A percentile compares a stretch with the other conserved stretches of the same genome.
phyloP scores from a whole-genome alignment of 2,113 vertebrate species.

The Gadus chalcogrammus region DNA sequence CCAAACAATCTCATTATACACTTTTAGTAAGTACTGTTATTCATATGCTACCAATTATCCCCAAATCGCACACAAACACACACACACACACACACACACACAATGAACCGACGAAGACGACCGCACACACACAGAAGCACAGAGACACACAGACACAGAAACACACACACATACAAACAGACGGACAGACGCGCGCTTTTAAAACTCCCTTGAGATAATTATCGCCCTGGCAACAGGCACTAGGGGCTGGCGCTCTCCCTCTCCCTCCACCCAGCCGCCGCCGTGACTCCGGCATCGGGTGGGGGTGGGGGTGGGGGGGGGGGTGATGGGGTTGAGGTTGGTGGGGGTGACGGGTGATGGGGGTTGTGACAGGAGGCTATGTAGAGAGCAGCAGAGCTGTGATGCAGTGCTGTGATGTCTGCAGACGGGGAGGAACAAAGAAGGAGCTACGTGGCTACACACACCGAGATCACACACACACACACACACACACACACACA shows the following conservation, averaged over 20 bases:
- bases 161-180: too few relatives aligned
- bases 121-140: too few relatives aligned
- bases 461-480: constrained; percentile 48
- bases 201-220: constrained; percentile 43
- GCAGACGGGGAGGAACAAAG: constrained; percentile 67
- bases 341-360: constrained; percentile 11
- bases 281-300: too few relatives aligned
- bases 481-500: constrained; percentile 48
- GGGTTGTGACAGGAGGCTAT: constrained; percentile 22
- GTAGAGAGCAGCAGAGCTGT: constrained; percentile 46
- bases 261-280: too few relatives aligned
- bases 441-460: constrained; percentile 51
- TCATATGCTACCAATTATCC: constrained; percentile 39
- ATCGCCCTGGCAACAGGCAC: constrained; percentile 36
- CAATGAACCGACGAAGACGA: too few relatives aligned
- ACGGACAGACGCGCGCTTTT: not conserved
- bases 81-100: too few relatives aligned
- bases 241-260: too few relatives aligned
- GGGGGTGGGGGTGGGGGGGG: too few relatives aligned
- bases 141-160: too few relatives aligned
- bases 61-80: constrained; percentile 8
- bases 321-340: not conserved
- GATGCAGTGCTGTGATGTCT: constrained; percentile 54
- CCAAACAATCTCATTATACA: constrained; percentile 31
- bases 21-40: constrained; percentile 37